Evolutionary conservation across 2,113 vertebrate genomes (phyloP).

Genomic region (Apteryx owenii): DNA sequence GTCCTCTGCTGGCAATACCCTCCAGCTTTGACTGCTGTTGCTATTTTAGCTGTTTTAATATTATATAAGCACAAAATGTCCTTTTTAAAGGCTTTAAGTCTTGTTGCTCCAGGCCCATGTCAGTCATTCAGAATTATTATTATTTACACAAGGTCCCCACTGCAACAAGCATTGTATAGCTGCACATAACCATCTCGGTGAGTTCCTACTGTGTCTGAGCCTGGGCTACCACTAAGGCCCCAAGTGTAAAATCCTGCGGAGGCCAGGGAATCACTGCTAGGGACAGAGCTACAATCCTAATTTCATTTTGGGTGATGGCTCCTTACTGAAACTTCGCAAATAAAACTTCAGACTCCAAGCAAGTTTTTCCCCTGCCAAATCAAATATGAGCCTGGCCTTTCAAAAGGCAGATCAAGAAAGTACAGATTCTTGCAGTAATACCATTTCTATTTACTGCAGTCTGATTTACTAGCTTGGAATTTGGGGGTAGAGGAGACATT

Average conservation of each 20-base stretch:
- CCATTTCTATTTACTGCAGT: neutral
- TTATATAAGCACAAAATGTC: constrained; percentile 48
- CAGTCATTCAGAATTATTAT: constrained; percentile 58
- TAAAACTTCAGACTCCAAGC: neutral
- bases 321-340: constrained; percentile 20
- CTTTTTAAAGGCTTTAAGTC: constrained; percentile 29
- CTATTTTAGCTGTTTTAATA: constrained; percentile 56
- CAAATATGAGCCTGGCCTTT: neutral
- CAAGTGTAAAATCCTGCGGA: neutral
- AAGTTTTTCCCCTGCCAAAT: neutral
- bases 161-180: constrained; percentile 7
- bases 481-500: neutral
- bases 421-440: neutral
- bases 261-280: neutral
- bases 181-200: neutral
- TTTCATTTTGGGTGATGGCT: neutral
- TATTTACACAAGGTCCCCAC: constrained; percentile 48
- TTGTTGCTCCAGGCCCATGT: constrained; percentile 37
- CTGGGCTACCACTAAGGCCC: neutral
- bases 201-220: neutral
- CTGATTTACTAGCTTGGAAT: neutral
- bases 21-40: constrained; percentile 34
- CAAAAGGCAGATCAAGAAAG: neutral
- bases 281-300: neutral
- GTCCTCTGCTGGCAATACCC: constrained; percentile 18